A percentile compares a stretch with the other conserved stretches of the same genome.
Conservation (phyloP, 2,888 invertebrate species). For the Apotomis turbidana region DNA sequence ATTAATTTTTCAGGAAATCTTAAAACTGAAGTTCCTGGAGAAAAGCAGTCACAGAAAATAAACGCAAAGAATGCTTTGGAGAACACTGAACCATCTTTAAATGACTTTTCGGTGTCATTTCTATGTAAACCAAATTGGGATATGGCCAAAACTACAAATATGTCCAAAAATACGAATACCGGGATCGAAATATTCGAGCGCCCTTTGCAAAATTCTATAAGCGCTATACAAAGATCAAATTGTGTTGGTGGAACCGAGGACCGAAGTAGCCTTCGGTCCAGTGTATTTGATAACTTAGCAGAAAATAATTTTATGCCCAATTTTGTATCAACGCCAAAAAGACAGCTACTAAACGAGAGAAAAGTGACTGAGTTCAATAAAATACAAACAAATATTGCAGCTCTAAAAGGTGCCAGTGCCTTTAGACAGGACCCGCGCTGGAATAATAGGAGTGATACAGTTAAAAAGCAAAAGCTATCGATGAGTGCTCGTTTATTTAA, state of each 20-base stretch:
- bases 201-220: not conserved
- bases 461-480: slow-evolving; percentile 9
- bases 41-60: not conserved
- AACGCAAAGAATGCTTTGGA: not conserved
- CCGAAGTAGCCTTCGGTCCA: not conserved
- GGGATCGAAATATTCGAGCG: not conserved
- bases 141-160: not conserved
- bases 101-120: slow-evolving; percentile 15
- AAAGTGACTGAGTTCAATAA: not conserved
- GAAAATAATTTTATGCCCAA: slow-evolving; percentile 8
- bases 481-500: slow-evolving; percentile 12
- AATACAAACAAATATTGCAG: not conserved
- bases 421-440: not conserved
- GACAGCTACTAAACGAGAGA: not conserved
- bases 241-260: not conserved
- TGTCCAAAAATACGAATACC: not conserved
- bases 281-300: not conserved
- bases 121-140: slow-evolving; percentile 14
- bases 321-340: slow-evolving; percentile 16
- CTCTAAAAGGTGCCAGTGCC: not conserved
- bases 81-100: not conserved
- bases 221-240: not conserved
- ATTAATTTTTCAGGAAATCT: not conserved
- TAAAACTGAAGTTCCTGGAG: not conserved
- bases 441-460: not conserved